Percentiles rank a stretch among this genome's conserved stretches.
Conservation (phyloP, 1,140 invertebrate species). For the Nymphalis io region DNA sequence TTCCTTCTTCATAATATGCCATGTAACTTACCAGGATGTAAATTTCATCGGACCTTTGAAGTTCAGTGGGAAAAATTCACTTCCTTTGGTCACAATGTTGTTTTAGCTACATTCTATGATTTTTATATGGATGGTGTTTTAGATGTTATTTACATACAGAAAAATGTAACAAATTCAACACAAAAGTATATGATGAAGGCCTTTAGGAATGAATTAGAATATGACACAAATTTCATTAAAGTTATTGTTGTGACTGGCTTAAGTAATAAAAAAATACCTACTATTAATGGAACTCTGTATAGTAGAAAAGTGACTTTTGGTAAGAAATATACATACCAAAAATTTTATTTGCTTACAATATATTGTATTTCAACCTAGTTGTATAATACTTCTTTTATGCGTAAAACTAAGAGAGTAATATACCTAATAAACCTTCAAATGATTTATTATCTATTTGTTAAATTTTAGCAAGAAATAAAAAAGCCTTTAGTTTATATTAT, state of each 20-base stretch:
- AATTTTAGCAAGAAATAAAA: too few relatives aligned
- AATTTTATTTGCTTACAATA: too few relatives aligned
- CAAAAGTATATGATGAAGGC: conserved; percentile 84
- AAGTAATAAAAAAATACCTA: conserved; percentile 86
- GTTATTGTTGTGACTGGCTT: conserved; percentile 95
- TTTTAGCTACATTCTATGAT: conserved; percentile 95
- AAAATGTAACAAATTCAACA: conserved; percentile 73
- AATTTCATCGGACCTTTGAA: conserved; percentile 87
- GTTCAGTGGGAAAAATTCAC: conserved; percentile 87
- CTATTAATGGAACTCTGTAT: conserved; percentile 86
- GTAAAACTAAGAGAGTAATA: too few relatives aligned
- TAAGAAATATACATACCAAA: conserved; percentile 56
- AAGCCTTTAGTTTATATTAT: too few relatives aligned
- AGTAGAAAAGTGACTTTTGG: conserved; percentile 90
- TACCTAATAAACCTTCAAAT: too few relatives aligned
- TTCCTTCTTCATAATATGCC: conserved; percentile 90
- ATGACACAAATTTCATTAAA: conserved; percentile 97
- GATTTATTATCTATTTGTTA: too few relatives aligned
- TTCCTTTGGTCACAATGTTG: conserved; percentile 86
- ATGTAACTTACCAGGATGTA: conserved; percentile 82
- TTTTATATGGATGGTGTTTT: conserved; percentile 92
- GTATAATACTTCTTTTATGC: too few relatives aligned
- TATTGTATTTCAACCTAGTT: too few relatives aligned
- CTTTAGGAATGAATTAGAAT: conserved; percentile 93
- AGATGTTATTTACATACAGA: conserved; percentile 89